A percentile compares a stretch with the other conserved stretches of the same genome.
phyloP scores from a whole-genome alignment of 2,888 invertebrate species.

The Dyspetes luteomarginatus region DNA sequence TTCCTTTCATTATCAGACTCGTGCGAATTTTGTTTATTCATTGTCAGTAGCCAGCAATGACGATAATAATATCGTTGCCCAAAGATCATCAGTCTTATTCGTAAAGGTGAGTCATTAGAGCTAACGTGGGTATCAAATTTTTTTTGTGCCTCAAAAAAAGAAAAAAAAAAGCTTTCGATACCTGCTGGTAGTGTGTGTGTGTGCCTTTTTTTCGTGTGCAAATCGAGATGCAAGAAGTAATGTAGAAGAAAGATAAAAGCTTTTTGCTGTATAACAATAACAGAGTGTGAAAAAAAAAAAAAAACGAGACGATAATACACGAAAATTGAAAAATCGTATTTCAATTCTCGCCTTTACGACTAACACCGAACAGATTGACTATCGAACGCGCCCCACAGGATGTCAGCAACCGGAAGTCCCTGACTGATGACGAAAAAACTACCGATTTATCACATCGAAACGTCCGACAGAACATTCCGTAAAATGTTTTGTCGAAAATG shows the following conservation, averaged over 20 bases:
- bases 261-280: slow-evolving; percentile 16
- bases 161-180: not conserved
- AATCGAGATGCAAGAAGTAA: not conserved
- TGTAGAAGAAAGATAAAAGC: slow-evolving; percentile 11
- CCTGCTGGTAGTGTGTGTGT: not conserved
- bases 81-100: slow-evolving; percentile 64
- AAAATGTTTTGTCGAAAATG: slow-evolving; percentile 15
- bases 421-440: slow-evolving; percentile 49
- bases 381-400: slow-evolving; percentile 49
- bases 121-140: slow-evolving; percentile 23
- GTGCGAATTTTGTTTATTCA: slow-evolving; percentile 66
- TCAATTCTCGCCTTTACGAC: slow-evolving; percentile 20
- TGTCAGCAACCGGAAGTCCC: slow-evolving; percentile 40
- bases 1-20: slow-evolving; percentile 57
- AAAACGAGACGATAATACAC: not conserved
- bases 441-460: slow-evolving; percentile 40
- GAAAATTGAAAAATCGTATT: not conserved
- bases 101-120: slow-evolving; percentile 74
- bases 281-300: not conserved
- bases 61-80: slow-evolving; percentile 53
- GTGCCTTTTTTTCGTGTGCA: not conserved
- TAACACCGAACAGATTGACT: slow-evolving; percentile 50
- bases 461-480: slow-evolving; percentile 50
- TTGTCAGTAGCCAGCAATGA: slow-evolving; percentile 53
- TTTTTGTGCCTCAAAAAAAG: slow-evolving; percentile 8